Evolutionary conservation across 1,140 invertebrate genomes (phyloP).

Genomic region (Papilio aristodemus): DNA sequence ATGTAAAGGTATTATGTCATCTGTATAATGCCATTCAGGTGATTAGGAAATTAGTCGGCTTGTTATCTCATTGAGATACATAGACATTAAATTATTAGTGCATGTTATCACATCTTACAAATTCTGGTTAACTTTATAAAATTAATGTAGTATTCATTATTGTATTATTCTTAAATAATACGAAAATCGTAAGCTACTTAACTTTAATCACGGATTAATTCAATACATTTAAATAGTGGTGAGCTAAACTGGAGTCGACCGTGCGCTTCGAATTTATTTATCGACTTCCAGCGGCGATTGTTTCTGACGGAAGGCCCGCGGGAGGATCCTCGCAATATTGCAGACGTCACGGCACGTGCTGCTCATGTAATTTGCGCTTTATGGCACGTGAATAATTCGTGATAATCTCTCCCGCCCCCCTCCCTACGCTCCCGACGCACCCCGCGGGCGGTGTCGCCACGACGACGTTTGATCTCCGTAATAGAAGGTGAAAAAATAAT

Average conservation of each 20-base stretch:
- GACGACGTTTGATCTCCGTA: slow-evolving; percentile 73
- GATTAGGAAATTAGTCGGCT: background rate
- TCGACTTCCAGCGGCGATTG: slow-evolving; percentile 63
- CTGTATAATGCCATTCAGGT: no score
- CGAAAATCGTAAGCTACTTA: background rate
- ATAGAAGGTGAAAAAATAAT: slow-evolving; percentile 71
- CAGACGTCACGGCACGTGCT: slow-evolving; percentile 65
- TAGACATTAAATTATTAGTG: slow-evolving; percentile 24
- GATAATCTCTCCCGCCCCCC: slow-evolving; percentile 56
- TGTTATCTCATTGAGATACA: no score
- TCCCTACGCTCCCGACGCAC: slow-evolving; percentile 31
- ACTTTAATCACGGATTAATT: background rate
- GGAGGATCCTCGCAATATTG: slow-evolving; percentile 58
- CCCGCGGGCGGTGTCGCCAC: slow-evolving; percentile 51
- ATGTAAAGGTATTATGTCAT: slow-evolving; percentile 6
- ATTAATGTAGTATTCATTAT: background rate
- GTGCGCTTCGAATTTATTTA: slow-evolving; percentile 29
- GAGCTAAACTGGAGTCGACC: background rate
- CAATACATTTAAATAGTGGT: background rate
- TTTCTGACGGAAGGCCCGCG: slow-evolving; percentile 56
- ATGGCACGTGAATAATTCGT: slow-evolving; percentile 76
- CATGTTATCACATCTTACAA: background rate
- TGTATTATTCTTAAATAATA: background rate
- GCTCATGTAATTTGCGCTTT: slow-evolving; percentile 75
- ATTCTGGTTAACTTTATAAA: no score